phyloP scores from a whole-genome alignment of 2,113 vertebrate genomes.

The Phyllostomus discolor region DNA sequence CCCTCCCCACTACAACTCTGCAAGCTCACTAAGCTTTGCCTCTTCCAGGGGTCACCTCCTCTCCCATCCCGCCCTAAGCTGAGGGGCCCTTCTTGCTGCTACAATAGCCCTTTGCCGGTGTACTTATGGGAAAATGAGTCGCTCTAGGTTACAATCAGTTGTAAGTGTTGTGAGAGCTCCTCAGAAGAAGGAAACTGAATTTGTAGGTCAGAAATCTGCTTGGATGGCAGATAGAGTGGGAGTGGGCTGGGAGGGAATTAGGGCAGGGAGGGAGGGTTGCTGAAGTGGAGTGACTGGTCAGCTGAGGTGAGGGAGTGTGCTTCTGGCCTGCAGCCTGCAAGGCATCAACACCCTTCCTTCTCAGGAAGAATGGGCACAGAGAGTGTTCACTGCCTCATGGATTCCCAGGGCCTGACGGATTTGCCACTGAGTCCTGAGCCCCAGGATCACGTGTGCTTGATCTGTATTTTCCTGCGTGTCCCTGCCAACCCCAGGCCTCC shows the following conservation, averaged over 20 bases:
- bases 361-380: not conserved
- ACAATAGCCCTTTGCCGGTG: not conserved
- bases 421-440: not conserved
- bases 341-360: not conserved
- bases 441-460: not conserved
- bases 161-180: not conserved
- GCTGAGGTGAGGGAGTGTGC: not conserved
- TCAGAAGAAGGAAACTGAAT: not conserved
- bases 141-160: not conserved
- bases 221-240: not conserved
- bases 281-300: not conserved
- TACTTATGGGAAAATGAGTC: not conserved
- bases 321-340: not conserved
- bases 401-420: not conserved
- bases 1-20: not conserved
- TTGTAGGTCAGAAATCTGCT: not conserved
- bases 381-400: not conserved
- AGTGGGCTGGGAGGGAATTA: not conserved
- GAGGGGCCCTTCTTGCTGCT: not conserved
- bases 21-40: not conserved
- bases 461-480: not conserved
- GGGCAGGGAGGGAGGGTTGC: not conserved
- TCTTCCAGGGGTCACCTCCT: not conserved
- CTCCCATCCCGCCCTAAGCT: no score
- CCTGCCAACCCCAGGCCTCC: not conserved